Percentiles rank a stretch among this genome's conserved stretches.
phyloP scores from a whole-genome alignment of 1,140 invertebrate species.

The Copidosoma floridanum region DNA sequence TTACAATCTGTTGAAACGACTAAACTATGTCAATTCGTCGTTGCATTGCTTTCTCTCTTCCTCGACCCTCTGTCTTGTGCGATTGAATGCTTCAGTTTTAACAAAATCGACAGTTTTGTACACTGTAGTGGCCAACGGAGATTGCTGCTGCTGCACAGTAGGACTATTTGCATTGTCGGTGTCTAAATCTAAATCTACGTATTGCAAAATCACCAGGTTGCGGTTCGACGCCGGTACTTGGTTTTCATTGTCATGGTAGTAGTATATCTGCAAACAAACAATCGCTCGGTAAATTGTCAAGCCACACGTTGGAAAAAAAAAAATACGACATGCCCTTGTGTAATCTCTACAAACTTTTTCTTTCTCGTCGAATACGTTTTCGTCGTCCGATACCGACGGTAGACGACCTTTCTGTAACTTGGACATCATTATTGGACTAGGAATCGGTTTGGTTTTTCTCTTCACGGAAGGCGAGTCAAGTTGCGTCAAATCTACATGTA shows the following conservation, averaged over 20 bases:
- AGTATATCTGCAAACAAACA: constrained; percentile 47
- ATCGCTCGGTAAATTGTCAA: too few relatives aligned
- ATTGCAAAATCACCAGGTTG: constrained; percentile 61
- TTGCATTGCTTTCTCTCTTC: constrained; percentile 56
- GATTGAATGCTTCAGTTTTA: constrained; percentile 87
- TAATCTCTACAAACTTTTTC: constrained; percentile 41
- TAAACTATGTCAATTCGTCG: constrained; percentile 45
- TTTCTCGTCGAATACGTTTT: constrained; percentile 48
- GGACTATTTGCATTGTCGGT: constrained; percentile 45
- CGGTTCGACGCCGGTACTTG: constrained; percentile 50
- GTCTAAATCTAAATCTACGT: constrained; percentile 75
- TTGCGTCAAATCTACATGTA: constrained; percentile 36
- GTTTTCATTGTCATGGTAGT: constrained; percentile 49
- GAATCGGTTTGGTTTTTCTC: constrained; percentile 51
- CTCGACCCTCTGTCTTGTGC: constrained; percentile 79
- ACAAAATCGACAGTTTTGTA: constrained; percentile 90
- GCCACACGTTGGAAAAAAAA: too few relatives aligned
- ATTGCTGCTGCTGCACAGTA: constrained; percentile 43
- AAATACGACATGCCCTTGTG: too few relatives aligned
- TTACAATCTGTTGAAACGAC: not conserved
- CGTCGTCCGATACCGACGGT: constrained; percentile 51
- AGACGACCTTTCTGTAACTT: constrained; percentile 36
- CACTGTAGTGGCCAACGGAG: constrained; percentile 63
- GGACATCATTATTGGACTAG: constrained; percentile 58
- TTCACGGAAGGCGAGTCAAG: constrained; percentile 50